phyloP scores from a whole-genome alignment of 2,888 invertebrate genomes.

The Xanthia icteritia region DNA sequence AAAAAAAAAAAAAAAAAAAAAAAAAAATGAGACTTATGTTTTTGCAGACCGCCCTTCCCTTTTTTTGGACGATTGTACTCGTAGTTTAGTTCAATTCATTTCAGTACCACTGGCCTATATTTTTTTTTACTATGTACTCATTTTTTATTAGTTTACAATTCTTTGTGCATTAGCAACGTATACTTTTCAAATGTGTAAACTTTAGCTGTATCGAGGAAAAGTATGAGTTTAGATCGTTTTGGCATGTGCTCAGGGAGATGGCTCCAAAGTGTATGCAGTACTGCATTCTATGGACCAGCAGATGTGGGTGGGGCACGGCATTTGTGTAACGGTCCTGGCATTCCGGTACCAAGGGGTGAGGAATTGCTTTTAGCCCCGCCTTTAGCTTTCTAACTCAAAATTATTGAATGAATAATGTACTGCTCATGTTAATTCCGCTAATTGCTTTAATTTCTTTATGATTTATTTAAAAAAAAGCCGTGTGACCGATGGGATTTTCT shows the following conservation, averaged over 20 bases:
- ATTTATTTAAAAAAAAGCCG: not conserved
- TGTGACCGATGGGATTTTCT: not conserved
- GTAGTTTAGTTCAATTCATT: constrained; percentile 13
- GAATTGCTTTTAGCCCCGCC: constrained; percentile 56
- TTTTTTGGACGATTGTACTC: constrained; percentile 8
- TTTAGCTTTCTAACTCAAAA: constrained; percentile 45
- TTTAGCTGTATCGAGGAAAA: constrained; percentile 23
- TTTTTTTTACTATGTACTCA: not conserved
- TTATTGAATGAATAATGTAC: constrained; percentile 37
- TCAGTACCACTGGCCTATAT: not conserved
- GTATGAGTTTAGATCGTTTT: constrained; percentile 58
- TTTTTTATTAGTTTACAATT: not conserved
- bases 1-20: too few species aligned
- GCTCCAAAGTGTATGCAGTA: constrained; percentile 69
- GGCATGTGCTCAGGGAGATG: constrained; percentile 70
- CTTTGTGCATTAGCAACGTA: constrained; percentile 10
- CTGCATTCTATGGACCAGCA: constrained; percentile 73
- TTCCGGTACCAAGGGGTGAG: constrained; percentile 68
- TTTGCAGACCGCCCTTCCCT: not conserved
- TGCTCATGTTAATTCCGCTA: not conserved
- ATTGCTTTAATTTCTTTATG: not conserved
- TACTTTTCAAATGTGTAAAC: constrained; percentile 22
- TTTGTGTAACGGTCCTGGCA: constrained; percentile 73
- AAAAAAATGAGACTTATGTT: too few species aligned
- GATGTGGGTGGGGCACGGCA: constrained; percentile 72